Conservation (phyloP, 2,888 invertebrate genomes). For the Netelia inedita region DNA sequence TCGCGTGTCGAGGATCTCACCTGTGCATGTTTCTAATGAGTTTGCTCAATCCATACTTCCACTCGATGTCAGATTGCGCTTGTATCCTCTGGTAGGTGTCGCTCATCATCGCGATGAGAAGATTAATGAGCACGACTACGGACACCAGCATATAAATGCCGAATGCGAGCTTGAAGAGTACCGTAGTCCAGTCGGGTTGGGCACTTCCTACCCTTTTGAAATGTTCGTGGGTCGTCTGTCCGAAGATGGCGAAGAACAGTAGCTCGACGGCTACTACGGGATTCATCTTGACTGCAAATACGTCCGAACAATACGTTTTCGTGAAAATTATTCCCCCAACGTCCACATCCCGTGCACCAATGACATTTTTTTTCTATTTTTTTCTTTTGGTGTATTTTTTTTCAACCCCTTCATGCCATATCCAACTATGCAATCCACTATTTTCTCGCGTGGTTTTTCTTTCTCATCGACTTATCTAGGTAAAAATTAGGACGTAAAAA, state of each 20-base stretch:
- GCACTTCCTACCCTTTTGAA: conserved; percentile 88
- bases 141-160: conserved; percentile 99
- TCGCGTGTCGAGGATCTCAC: conserved; percentile 73
- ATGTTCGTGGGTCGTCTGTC: conserved; percentile 94
- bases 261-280: conserved; percentile 98
- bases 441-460: conserved; percentile 11
- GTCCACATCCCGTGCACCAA: conserved; percentile 28
- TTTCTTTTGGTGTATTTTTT: conserved; percentile 17
- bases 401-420: conserved; percentile 40
- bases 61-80: conserved; percentile 99
- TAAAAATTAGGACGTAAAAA: conserved; percentile 1
- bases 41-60: conserved; percentile 99
- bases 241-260: conserved; percentile 99
- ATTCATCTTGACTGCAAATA: conserved; percentile 94
- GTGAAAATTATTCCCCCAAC: not conserved
- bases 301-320: conserved; percentile 72
- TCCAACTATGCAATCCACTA: conserved; percentile 66
- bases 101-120: conserved; percentile 99
- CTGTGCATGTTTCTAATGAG: conserved; percentile 98
- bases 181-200: conserved; percentile 94
- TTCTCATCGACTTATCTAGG: conserved; percentile 12
- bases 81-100: conserved; percentile 99
- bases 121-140: conserved; percentile 99
- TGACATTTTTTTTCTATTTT: not conserved
- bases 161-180: conserved; percentile 94